phyloP scores from a whole-genome alignment of 2,113 vertebrate species.

The Mastomys coucha region DNA sequence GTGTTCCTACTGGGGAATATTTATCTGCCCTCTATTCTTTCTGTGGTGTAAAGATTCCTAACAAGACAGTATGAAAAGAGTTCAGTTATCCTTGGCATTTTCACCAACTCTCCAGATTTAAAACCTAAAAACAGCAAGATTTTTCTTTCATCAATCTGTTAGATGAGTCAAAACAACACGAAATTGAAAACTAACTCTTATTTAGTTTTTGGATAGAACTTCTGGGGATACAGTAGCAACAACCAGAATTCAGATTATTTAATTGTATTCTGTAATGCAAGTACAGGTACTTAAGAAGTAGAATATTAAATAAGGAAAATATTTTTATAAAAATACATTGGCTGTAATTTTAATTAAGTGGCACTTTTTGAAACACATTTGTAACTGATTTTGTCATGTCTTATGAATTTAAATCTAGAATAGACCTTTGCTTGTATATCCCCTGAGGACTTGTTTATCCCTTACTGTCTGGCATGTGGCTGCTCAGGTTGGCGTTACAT shows the following conservation, averaged over 20 bases:
- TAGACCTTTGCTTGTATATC: background rate
- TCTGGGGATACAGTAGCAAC: background rate
- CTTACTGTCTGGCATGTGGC: background rate
- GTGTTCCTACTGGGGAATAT: background rate
- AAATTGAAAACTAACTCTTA: background rate
- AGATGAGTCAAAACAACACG: background rate
- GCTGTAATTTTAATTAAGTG: background rate
- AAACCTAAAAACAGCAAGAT: background rate
- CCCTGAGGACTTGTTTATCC: background rate
- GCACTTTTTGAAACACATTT: background rate
- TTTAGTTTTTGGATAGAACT: background rate
- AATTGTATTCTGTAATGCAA: background rate
- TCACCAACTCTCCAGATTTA: background rate
- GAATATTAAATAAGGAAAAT: slow-evolving; percentile 21
- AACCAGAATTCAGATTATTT: background rate
- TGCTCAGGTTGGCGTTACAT: background rate
- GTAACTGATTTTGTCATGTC: background rate
- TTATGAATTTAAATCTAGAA: background rate
- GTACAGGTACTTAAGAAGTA: background rate
- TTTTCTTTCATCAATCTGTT: background rate
- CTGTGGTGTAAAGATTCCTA: background rate
- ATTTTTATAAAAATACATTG: slow-evolving; percentile 19
- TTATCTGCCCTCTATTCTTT: background rate
- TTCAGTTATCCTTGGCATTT: background rate
- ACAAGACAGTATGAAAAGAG: background rate